These are phyloP conservation scores for Platyscapa corneri DNA, from an alignment of 1,140 invertebrate species.

Conservation along the genomic window DNA sequence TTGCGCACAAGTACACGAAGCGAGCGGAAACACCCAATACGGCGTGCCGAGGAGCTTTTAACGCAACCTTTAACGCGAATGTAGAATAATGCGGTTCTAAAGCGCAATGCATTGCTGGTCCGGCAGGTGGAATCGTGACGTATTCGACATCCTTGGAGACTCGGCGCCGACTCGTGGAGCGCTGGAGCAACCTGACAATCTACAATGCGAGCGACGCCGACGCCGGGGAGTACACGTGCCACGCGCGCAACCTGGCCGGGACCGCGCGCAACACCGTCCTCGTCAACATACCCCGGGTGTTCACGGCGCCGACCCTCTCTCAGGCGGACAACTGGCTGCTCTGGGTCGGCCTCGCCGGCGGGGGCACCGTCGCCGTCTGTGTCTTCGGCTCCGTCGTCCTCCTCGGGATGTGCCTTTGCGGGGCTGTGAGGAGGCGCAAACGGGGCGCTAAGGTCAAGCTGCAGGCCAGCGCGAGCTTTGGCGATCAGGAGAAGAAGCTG, in stretches of 20 bases:
- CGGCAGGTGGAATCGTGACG: constrained; percentile 50
- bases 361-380: constrained; percentile 72
- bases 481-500: constrained; percentile 88
- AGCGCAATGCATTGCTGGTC: not conserved
- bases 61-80: too few species aligned
- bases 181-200: constrained; percentile 84
- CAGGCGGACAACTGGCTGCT: constrained; percentile 78
- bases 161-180: constrained; percentile 66
- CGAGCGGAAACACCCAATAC: too few species aligned
- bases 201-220: constrained; percentile 84
- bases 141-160: constrained; percentile 64
- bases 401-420: constrained; percentile 77
- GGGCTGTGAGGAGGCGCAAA: constrained; percentile 71
- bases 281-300: constrained; percentile 82
- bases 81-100: too few species aligned
- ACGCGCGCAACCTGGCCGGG: constrained; percentile 84
- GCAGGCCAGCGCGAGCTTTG: constrained; percentile 85
- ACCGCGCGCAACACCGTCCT: constrained; percentile 81
- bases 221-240: constrained; percentile 87
- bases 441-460: constrained; percentile 79
- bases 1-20: too few species aligned
- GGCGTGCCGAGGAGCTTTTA: too few species aligned
- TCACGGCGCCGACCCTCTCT: constrained; percentile 78
- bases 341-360: constrained; percentile 76
- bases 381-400: constrained; percentile 74